Evolutionary conservation across 2,113 vertebrate genomes (phyloP).

Genomic region (Cathartes aura): DNA sequence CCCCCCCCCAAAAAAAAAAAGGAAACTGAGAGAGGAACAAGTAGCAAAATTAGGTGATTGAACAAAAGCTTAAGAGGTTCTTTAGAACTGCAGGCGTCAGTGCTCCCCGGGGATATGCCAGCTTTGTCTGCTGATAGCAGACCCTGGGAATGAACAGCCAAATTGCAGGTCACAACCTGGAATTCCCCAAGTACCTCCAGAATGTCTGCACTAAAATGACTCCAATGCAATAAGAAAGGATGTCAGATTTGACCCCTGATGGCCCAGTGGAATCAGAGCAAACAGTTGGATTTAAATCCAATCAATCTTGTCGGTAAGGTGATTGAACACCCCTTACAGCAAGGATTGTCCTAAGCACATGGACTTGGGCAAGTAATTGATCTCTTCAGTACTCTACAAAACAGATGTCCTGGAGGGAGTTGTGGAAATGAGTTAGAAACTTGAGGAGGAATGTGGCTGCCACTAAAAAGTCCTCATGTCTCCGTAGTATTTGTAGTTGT

Average conservation of each 20-base stretch:
- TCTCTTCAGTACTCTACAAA: not conserved
- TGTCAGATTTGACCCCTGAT: conserved; percentile 59
- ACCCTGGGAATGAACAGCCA: conserved; percentile 31
- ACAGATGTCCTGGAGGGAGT: conserved; percentile 11
- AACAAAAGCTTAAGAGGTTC: conserved; percentile 30
- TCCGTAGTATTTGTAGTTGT: not conserved
- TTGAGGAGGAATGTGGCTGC: not conserved
- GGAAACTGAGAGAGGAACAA: not conserved
- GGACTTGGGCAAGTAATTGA: conserved; percentile 43
- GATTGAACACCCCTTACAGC: conserved; percentile 41
- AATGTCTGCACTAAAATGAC: conserved; percentile 40
- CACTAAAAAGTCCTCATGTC: not conserved
- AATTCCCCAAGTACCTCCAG: conserved; percentile 56
- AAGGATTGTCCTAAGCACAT: conserved; percentile 15
- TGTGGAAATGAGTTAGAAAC: not conserved
- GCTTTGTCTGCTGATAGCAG: conserved; percentile 31
- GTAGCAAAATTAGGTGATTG: conserved; percentile 6
- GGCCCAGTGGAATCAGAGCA: conserved; percentile 14
- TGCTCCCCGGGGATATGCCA: not conserved
- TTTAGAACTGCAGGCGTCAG: not conserved
- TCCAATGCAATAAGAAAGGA: conserved; percentile 59
- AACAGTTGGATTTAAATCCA: conserved; percentile 54
- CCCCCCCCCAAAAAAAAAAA: no score
- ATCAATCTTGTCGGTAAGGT: conserved; percentile 39
- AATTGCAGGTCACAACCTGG: conserved; percentile 63